Conservation (phyloP, 2,888 invertebrate genomes). For the Coecobrya sp. region DNA sequence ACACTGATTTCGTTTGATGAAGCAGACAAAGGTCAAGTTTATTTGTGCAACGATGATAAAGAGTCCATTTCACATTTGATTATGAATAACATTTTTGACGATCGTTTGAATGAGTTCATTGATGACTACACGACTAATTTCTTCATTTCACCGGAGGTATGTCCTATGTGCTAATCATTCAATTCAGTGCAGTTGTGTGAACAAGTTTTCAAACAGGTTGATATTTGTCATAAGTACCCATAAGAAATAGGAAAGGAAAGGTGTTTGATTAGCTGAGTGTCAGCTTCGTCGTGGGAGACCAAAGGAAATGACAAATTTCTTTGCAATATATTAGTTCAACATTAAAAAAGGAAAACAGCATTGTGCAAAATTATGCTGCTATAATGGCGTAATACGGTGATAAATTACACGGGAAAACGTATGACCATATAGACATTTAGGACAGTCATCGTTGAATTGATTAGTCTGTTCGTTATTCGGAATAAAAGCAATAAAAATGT, state of each 20-base stretch:
- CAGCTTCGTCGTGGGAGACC: constrained; percentile 42
- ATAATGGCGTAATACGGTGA: constrained; percentile 6
- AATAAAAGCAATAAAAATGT: not conserved
- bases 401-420: constrained; percentile 48
- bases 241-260: too few relatives aligned
- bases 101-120: too few relatives aligned
- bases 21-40: not conserved
- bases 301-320: constrained; percentile 49
- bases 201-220: not conserved
- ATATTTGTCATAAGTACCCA: too few relatives aligned
- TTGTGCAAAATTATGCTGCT: not conserved
- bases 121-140: not conserved
- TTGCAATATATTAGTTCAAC: not conserved
- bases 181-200: not conserved
- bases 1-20: not conserved
- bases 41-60: not conserved
- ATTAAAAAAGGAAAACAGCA: not conserved
- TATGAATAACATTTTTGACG: too few relatives aligned
- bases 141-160: not conserved
- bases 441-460: not conserved
- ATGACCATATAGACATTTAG: not conserved
- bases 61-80: not conserved
- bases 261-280: not conserved
- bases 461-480: not conserved
- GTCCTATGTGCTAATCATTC: not conserved